Conservation (phyloP, 2,113 vertebrate species). For the Paradoxurus hermaphroditus region DNA sequence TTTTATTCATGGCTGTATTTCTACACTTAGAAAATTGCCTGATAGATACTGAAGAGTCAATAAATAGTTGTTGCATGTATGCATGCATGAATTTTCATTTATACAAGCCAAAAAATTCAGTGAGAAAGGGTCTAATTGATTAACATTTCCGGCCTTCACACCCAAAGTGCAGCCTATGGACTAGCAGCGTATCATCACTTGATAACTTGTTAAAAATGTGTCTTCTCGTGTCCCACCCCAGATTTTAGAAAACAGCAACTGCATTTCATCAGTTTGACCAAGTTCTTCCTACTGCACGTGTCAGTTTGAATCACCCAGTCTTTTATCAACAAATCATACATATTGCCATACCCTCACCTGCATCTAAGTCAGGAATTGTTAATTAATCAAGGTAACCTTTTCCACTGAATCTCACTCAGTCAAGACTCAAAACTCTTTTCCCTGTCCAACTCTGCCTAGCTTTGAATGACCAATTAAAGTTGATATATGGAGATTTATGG, state of each 20-base stretch:
- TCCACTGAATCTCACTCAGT: background rate
- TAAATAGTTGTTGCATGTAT: background rate
- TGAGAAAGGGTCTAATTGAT: background rate
- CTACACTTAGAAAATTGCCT: background rate
- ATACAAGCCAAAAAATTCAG: background rate
- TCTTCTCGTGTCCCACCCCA: background rate
- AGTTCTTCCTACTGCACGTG: background rate
- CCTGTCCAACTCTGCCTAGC: background rate
- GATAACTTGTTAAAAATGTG: constrained; percentile 3
- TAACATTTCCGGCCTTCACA: background rate
- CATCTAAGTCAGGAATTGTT: background rate
- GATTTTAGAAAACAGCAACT: background rate
- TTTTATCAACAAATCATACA: background rate
- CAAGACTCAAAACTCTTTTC: background rate
- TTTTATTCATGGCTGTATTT: background rate
- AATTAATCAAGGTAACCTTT: background rate
- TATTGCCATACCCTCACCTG: background rate
- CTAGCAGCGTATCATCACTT: background rate
- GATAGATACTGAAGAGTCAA: background rate
- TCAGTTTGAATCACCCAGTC: background rate
- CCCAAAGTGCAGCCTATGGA: background rate
- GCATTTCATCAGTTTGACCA: background rate
- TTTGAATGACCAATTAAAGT: background rate
- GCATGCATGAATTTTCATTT: background rate
- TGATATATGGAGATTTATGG: background rate